These are phyloP conservation scores for Diprion similis DNA, from an alignment of 1,140 invertebrate species.

Conservation along the genomic window DNA sequence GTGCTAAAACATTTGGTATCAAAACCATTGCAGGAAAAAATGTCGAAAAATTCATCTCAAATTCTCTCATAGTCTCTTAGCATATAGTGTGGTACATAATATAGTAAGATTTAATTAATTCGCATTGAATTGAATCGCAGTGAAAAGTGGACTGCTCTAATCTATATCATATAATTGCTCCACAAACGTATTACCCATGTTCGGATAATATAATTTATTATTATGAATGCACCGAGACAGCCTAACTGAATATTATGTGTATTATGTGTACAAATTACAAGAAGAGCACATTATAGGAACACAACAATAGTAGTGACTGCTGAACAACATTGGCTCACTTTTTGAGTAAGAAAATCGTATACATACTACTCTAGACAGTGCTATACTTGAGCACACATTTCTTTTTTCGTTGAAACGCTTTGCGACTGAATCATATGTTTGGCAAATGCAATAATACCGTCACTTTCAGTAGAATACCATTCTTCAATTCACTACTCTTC, in stretches of 20 bases:
- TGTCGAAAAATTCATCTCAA: conserved; percentile 29
- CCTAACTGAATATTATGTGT: not conserved
- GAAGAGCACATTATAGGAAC: conserved; percentile 5
- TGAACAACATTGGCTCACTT: not conserved
- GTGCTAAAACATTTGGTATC: conserved; percentile 49
- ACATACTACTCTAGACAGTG: not conserved
- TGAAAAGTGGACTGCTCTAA: conserved; percentile 2
- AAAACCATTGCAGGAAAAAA: conserved; percentile 48
- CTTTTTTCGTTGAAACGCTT: not conserved
- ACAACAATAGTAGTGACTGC: conserved; percentile 1
- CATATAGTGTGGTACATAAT: not conserved
- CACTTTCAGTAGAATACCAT: not conserved
- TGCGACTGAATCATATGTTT: not conserved
- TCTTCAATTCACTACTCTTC: too few relatives aligned
- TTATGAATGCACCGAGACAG: conserved; percentile 4
- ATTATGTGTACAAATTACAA: conserved; percentile 1
- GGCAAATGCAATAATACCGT: not conserved
- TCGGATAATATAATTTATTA: not conserved
- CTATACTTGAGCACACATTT: not conserved
- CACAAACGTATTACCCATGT: not conserved
- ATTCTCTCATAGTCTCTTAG: conserved; percentile 24
- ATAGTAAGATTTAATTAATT: not conserved
- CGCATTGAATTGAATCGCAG: not conserved
- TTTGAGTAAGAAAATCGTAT: not conserved
- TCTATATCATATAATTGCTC: not conserved